Evolutionary conservation across 2,797 vertebrate genomes (phyloP), one percentile per base, ranked within the genome.

Genomic region (Smutsia temminckii): DNA sequence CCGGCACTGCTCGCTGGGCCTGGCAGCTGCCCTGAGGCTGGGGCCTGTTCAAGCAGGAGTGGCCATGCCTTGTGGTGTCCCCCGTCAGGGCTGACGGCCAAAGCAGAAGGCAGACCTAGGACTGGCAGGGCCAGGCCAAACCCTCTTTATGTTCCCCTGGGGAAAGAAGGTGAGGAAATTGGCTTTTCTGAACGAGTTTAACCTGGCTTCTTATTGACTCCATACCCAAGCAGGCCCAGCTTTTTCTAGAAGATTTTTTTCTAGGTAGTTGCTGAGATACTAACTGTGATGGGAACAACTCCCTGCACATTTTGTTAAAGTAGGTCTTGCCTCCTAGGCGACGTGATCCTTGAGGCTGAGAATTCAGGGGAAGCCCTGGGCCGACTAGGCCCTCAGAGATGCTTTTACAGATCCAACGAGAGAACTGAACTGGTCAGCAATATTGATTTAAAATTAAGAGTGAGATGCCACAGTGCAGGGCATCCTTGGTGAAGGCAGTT

Each of bases 181-280:
- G 5, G 25, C 13, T 96, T 57, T 49, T 23, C 85, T 80, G 63
- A 89, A 59, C 0, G 1, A 17, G 3, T 53, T 84, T 71, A 61
- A 61, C 32, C 27, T 83, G 20, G 40, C 49, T 69, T 57, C 59
- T 75, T 81, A 8, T 84, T 23, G 74, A 85, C n/a, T 79, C 14
- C 42, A 72, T 2, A 34, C 49, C 29, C 17, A 34, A 42, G 12
- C 32, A 21, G 6, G 34, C 3, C 51, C 29, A 75, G 5, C 10
- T 37, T 87, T 88, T 34, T 75, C 42, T 46, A 51, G 66, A 91
- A 79, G 17, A 17, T 83, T 94, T 71, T 69, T 95, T 61, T 55
- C 40, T 71, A 40, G 66, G 71, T 85, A 61, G 63, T 42, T 80
- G 37, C 51, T 61, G 80, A 93, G 46, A 68, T 51, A 29, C 18